phyloP scores from a whole-genome alignment of 2,113 vertebrate genomes.

The Microtus oregoni region DNA sequence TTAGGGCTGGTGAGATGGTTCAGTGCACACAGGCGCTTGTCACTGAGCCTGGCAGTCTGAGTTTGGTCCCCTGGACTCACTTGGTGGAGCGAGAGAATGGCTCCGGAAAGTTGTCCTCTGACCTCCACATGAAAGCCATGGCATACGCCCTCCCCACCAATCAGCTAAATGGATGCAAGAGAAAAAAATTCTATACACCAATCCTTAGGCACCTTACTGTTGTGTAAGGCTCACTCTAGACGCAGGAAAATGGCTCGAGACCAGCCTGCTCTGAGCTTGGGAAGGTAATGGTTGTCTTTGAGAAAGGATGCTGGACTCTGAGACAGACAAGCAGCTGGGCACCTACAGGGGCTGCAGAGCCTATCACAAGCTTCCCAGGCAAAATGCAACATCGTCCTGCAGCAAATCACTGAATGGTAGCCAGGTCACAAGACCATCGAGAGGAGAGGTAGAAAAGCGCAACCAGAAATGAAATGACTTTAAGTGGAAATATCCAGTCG shows the following conservation, averaged over 20 bases:
- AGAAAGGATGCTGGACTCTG: too few relatives aligned
- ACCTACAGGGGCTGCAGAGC: not conserved
- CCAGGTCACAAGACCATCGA: not conserved
- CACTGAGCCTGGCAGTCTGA: not conserved
- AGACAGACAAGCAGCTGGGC: not conserved
- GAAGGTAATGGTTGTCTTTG: fast-evolving
- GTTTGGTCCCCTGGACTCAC: too few relatives aligned
- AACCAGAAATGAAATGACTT: not conserved
- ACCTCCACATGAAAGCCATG: too few relatives aligned
- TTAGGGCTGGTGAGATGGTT: not conserved
- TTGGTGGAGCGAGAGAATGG: too few relatives aligned
- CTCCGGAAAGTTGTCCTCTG: too few relatives aligned
- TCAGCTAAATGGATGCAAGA: not conserved
- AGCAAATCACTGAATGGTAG: fast-evolving
- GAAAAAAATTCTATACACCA: not conserved
- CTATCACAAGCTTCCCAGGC: not conserved
- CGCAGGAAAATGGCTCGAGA: not conserved
- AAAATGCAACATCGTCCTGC: not conserved
- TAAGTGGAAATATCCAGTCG: not conserved
- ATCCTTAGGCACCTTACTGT: not conserved
- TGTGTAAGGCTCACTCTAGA: fast-evolving
- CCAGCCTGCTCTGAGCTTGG: not conserved
- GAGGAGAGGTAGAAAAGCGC: not conserved
- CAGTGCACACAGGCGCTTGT: not conserved
- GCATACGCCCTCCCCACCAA: not conserved